Percentiles rank a stretch among this genome's conserved stretches.
Evolutionary conservation across 2,113 vertebrate species (phyloP).

Genomic region (Ibidorhyncha struthersii): DNA sequence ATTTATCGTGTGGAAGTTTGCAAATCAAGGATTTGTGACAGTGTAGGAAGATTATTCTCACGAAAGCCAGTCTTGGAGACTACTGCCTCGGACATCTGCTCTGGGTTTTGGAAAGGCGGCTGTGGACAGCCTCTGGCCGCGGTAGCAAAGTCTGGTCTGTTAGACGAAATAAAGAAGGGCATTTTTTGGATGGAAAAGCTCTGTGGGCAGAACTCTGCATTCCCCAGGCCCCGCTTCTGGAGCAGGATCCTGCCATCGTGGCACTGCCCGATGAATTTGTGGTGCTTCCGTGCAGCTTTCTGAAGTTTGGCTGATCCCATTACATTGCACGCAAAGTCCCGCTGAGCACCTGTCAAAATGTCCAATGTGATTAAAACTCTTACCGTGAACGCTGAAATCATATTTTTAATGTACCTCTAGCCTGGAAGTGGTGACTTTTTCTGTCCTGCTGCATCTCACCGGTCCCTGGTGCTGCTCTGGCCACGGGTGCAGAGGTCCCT

Average conservation of each 20-base stretch:
- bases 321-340: not conserved
- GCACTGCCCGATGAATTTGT: not conserved
- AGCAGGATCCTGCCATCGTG: not conserved
- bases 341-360: not conserved
- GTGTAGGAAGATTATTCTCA: accelerated
- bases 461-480: not conserved
- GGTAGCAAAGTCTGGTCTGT: too few relatives aligned
- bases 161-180: not conserved
- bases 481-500: not conserved
- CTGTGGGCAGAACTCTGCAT: not conserved
- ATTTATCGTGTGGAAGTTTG: accelerated
- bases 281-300: not conserved
- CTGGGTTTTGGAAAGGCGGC: not conserved
- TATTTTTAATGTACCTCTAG: not conserved
- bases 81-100: accelerated
- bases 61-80: not conserved
- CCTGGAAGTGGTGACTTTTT: not conserved
- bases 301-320: not conserved
- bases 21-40: not conserved
- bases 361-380: not conserved
- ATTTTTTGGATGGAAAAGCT: not conserved
- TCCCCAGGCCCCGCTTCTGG: not conserved
- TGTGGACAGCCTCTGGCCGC: not conserved
- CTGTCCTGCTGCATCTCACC: not conserved
- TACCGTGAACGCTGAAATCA: accelerated